A percentile compares a stretch with the other conserved stretches of the same genome.
Evolutionary conservation across 1,140 invertebrate species (phyloP).

Genomic region (Rhyzopertha dominica): DNA sequence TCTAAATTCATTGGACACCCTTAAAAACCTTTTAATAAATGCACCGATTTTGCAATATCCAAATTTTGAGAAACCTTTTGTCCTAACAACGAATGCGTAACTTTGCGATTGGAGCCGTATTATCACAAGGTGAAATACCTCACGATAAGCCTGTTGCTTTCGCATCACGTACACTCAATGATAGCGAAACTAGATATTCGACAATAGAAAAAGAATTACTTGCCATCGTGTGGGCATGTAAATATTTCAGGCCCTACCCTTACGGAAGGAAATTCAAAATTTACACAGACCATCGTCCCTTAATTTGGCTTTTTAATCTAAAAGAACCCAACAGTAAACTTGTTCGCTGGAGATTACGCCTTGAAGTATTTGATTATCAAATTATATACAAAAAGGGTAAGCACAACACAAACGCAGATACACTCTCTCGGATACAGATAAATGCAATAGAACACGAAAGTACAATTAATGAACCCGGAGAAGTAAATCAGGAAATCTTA

Average conservation of each 20-base stretch:
- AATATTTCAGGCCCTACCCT: constrained; percentile 9
- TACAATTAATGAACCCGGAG: no score
- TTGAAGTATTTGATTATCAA: constrained; percentile 6
- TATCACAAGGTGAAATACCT: constrained; percentile 29
- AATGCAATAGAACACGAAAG: background rate
- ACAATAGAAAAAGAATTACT: constrained; percentile 12
- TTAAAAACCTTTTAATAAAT: constrained; percentile 20
- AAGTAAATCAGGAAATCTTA: no score
- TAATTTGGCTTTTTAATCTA: no score
- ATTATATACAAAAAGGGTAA: constrained; percentile 28
- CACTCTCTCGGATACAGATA: constrained; percentile 26
- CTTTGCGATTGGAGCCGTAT: constrained; percentile 25
- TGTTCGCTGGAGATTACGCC: constrained; percentile 8
- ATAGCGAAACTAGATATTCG: constrained; percentile 7
- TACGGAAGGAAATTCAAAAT: constrained; percentile 12
- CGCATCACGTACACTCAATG: constrained; percentile 3
- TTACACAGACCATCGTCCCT: constrained; percentile 4
- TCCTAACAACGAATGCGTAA: constrained; percentile 35
- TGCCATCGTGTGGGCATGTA: constrained; percentile 10
- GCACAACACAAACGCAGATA: constrained; percentile 33
- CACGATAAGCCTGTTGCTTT: constrained; percentile 16
- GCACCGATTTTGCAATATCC: constrained; percentile 30
- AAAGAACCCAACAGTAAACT: constrained; percentile 9
- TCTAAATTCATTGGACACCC: constrained; percentile 14
- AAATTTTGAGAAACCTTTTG: constrained; percentile 34